Conservation (phyloP, 1,140 invertebrate genomes). For the Solen grandis region DNA sequence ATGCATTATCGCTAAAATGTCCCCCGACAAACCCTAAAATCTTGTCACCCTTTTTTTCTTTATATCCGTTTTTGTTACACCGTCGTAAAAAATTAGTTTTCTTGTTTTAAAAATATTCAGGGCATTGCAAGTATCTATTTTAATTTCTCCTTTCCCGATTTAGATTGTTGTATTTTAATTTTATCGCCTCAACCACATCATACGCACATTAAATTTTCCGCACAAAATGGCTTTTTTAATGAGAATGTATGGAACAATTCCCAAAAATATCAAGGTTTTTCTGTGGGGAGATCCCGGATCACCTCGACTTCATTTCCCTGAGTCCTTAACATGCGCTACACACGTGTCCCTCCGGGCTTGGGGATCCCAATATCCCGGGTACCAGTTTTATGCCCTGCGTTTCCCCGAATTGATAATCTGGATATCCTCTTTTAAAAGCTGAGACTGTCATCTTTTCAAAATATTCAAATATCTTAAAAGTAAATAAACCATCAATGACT, state of each 20-base stretch:
- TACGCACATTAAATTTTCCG: conserved; percentile 29
- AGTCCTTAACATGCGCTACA: too few species aligned
- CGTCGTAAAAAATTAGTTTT: conserved; percentile 12
- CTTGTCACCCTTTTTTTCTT: not conserved
- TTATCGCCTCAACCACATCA: conserved; percentile 38
- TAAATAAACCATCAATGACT: too few species aligned
- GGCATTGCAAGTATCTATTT: conserved; percentile 46
- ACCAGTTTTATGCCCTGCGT: too few species aligned
- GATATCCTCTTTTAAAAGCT: too few species aligned
- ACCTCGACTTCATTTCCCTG: not conserved
- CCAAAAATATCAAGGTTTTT: conserved; percentile 39
- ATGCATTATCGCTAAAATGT: conserved; percentile 28
- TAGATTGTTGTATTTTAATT: not conserved
- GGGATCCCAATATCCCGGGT: too few species aligned
- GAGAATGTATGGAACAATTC: conserved; percentile 27
- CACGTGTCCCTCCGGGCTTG: too few species aligned
- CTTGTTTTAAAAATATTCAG: conserved; percentile 33
- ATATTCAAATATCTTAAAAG: too few species aligned
- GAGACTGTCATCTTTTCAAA: too few species aligned
- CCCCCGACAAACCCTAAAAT: conserved; percentile 40
- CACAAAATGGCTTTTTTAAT: too few species aligned
- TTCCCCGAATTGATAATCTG: too few species aligned
- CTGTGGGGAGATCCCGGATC: not conserved
- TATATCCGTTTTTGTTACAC: conserved; percentile 10
- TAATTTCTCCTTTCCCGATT: conserved; percentile 25